phyloP scores from a whole-genome alignment of 2,113 vertebrate genomes.

The Scopus umbretta region DNA sequence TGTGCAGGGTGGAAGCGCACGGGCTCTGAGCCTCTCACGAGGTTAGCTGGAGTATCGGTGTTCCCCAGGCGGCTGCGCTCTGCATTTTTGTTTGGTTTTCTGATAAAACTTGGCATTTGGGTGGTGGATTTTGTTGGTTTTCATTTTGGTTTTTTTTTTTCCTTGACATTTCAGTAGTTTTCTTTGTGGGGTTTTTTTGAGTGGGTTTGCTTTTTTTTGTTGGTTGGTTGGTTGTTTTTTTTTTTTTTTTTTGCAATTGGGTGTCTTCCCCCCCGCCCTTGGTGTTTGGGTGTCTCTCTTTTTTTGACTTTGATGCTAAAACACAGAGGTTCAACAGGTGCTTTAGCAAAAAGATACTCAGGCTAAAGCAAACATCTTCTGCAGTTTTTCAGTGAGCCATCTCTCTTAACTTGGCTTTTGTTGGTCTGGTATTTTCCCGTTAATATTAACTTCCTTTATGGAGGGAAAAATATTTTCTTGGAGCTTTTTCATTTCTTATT shows the following conservation, averaged over 20 bases:
- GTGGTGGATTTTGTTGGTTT: background rate
- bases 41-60: background rate
- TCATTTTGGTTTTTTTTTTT: background rate
- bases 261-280: background rate
- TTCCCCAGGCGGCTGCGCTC: background rate
- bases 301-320: background rate
- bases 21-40: background rate
- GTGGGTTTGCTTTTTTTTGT: no score
- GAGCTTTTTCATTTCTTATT: conserved; percentile 6
- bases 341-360: background rate
- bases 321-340: background rate
- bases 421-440: background rate
- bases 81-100: background rate
- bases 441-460: background rate
- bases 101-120: background rate
- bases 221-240: no score
- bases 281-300: background rate
- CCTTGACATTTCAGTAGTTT: background rate
- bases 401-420: background rate
- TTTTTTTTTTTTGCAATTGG: background rate
- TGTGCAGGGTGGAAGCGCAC: background rate
- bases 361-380: background rate
- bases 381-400: background rate
- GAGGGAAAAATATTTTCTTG: background rate
- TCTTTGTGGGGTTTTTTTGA: no score